Percentiles rank a stretch among this genome's conserved stretches.
Evolutionary conservation across 2,888 invertebrate species (phyloP).

Genomic region (Orthosia gracilis): DNA sequence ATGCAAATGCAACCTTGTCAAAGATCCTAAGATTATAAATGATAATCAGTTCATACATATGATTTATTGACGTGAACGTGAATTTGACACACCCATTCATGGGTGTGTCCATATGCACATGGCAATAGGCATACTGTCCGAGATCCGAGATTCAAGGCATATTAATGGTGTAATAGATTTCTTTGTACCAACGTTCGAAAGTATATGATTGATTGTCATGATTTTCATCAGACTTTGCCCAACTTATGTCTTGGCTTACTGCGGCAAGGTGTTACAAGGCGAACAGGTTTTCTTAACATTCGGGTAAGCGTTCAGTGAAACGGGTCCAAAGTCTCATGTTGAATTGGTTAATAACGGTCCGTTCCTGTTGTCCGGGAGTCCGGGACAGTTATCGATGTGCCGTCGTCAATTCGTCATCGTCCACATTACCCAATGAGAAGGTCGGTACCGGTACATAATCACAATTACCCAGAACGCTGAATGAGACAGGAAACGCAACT

Average conservation of each 20-base stretch:
- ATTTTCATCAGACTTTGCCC: neutral
- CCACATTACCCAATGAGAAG: conserved; percentile 83
- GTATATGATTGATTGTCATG: neutral
- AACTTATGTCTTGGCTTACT: neutral
- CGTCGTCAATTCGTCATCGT: conserved; percentile 74
- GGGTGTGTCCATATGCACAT: conserved; percentile 12
- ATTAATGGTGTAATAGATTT: neutral
- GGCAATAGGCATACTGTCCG: neutral
- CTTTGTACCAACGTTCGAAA: too few relatives aligned
- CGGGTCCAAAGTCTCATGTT: conserved; percentile 82
- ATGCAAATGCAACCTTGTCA: conserved; percentile 3
- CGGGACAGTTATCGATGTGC: conserved; percentile 80
- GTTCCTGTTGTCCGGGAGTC: conserved; percentile 80
- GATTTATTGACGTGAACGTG: neutral
- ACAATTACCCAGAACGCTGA: conserved; percentile 84
- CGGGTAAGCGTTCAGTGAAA: conserved; percentile 64
- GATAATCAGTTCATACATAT: neutral
- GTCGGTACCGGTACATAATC: conserved; percentile 75
- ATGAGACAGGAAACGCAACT: conserved; percentile 79
- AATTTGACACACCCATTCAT: conserved; percentile 26
- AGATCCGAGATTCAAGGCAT: conserved; percentile 1
- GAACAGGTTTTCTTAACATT: conserved; percentile 40
- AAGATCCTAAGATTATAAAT: neutral
- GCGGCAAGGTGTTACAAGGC: neutral
- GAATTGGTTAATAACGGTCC: conserved; percentile 87